phyloP scores from a whole-genome alignment of 2,888 invertebrate genomes.

The Melinopterus prodromus region DNA sequence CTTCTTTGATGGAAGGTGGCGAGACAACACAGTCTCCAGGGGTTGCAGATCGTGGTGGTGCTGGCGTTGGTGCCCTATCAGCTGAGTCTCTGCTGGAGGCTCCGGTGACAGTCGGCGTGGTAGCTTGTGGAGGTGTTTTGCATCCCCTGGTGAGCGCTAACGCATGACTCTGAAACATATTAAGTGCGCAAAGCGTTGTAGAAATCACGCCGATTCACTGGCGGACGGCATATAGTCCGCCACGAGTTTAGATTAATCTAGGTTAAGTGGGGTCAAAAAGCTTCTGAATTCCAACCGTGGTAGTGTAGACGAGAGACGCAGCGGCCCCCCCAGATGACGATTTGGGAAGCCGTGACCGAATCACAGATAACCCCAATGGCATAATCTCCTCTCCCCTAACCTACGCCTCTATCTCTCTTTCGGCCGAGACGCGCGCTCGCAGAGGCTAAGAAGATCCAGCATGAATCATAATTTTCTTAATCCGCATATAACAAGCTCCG shows the following conservation, averaged over 20 bases:
- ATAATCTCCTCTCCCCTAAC: conserved; percentile 52
- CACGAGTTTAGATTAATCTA: conserved; percentile 66
- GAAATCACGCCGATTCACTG: conserved; percentile 55
- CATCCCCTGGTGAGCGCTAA: conserved; percentile 69
- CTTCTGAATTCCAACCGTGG: conserved; percentile 68
- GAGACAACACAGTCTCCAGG: conserved; percentile 62
- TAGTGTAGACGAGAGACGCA: conserved; percentile 6
- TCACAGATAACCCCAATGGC: conserved; percentile 23
- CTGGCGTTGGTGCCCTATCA: conserved; percentile 62
- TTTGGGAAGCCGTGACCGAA: neutral
- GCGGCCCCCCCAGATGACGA: conserved; percentile 11
- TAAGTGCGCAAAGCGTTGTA: conserved; percentile 36
- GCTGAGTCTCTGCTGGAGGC: conserved; percentile 62
- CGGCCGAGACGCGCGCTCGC: neutral
- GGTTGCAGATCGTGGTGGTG: conserved; percentile 59
- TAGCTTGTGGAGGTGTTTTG: conserved; percentile 57
- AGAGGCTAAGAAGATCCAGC: conserved; percentile 29
- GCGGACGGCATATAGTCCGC: conserved; percentile 41
- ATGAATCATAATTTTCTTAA: conserved; percentile 61
- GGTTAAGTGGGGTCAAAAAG: conserved; percentile 80
- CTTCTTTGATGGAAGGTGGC: conserved; percentile 71
- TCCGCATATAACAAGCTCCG: conserved; percentile 59
- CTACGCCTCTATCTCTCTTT: conserved; percentile 37
- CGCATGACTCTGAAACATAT: conserved; percentile 68
- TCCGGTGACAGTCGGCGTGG: conserved; percentile 51